These are phyloP conservation scores for Portevinia maculata DNA, from an alignment of 2,888 invertebrate genomes.

Conservation along the genomic window DNA sequence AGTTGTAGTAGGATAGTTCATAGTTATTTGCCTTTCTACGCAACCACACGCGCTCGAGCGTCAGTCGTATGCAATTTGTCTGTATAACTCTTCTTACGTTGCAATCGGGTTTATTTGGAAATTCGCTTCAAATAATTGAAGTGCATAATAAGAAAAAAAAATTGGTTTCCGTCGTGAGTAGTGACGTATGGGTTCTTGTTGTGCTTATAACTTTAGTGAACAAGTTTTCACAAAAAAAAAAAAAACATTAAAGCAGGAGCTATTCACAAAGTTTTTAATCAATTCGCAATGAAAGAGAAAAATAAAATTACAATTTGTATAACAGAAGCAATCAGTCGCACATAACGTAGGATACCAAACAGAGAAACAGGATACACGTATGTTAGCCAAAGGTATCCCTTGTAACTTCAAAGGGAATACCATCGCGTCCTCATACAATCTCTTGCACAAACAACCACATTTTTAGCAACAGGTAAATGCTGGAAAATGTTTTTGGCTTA, in stretches of 20 bases:
- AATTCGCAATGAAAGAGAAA: slow-evolving; percentile 7
- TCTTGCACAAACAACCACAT: slow-evolving; percentile 41
- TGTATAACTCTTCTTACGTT: not conserved
- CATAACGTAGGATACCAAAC: slow-evolving; percentile 10
- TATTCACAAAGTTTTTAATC: slow-evolving; percentile 39
- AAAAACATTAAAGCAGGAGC: slow-evolving; percentile 19
- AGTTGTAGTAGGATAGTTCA: slow-evolving; percentile 56
- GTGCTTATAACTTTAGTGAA: too few relatives aligned
- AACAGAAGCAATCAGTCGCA: slow-evolving; percentile 23
- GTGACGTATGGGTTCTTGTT: slow-evolving; percentile 14
- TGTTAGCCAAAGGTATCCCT: slow-evolving; percentile 15
- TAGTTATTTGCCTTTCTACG: slow-evolving; percentile 7
- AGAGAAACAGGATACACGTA: slow-evolving; percentile 50
- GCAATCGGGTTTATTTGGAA: slow-evolving; percentile 24
- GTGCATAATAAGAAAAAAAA: slow-evolving; percentile 39
- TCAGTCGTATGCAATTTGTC: slow-evolving; percentile 15
- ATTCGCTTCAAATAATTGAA: slow-evolving; percentile 31
- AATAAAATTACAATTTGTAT: slow-evolving; percentile 14
- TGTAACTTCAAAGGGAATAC: not conserved
- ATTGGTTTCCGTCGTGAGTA: slow-evolving; percentile 39
- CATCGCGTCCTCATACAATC: not conserved
- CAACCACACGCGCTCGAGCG: not conserved
- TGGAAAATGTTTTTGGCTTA: slow-evolving; percentile 54
- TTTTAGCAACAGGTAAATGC: slow-evolving; percentile 72
- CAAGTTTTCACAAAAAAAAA: not conserved